Conservation (phyloP, 2,888 invertebrate genomes). For the Ophioninae sp. region DNA sequence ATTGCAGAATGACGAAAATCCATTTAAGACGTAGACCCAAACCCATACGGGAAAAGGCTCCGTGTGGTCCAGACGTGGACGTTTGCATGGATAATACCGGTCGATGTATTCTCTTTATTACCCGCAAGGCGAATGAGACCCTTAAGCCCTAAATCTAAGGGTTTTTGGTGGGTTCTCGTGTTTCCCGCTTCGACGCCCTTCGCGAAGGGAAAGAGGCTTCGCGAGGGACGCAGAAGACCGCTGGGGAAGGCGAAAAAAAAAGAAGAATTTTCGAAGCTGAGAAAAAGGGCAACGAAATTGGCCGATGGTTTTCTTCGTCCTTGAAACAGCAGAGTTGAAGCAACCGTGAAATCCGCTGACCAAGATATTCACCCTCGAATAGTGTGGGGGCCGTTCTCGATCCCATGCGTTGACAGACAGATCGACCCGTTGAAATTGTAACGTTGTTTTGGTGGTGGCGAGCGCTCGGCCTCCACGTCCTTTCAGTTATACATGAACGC, state of each 20-base stretch:
- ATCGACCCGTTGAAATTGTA: slow-evolving; percentile 20
- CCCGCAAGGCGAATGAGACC: slow-evolving; percentile 44
- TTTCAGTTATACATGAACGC: background rate
- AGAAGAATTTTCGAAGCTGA: background rate
- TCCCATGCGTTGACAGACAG: slow-evolving; percentile 9
- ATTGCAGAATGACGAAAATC: background rate
- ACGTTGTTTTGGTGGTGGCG: background rate
- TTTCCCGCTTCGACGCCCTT: slow-evolving; percentile 36
- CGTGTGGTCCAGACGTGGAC: slow-evolving; percentile 16
- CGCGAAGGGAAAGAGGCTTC: slow-evolving; percentile 2
- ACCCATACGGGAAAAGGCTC: background rate
- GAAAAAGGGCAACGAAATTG: slow-evolving; percentile 57
- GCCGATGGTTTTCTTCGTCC: slow-evolving; percentile 57
- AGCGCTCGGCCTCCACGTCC: background rate
- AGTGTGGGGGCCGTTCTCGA: slow-evolving; percentile 5
- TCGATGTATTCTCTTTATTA: slow-evolving; percentile 49
- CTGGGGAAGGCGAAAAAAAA: background rate
- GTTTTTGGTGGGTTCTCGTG: slow-evolving; percentile 38
- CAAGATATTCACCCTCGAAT: slow-evolving; percentile 62
- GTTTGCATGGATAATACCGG: slow-evolving; percentile 22
- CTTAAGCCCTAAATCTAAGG: slow-evolving; percentile 36
- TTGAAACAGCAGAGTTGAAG: slow-evolving; percentile 63
- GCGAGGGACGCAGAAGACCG: background rate
- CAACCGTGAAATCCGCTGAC: slow-evolving; percentile 65
- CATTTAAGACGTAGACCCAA: background rate